phyloP scores from a whole-genome alignment of 2,113 vertebrate genomes.

The Centropus unirufus region DNA sequence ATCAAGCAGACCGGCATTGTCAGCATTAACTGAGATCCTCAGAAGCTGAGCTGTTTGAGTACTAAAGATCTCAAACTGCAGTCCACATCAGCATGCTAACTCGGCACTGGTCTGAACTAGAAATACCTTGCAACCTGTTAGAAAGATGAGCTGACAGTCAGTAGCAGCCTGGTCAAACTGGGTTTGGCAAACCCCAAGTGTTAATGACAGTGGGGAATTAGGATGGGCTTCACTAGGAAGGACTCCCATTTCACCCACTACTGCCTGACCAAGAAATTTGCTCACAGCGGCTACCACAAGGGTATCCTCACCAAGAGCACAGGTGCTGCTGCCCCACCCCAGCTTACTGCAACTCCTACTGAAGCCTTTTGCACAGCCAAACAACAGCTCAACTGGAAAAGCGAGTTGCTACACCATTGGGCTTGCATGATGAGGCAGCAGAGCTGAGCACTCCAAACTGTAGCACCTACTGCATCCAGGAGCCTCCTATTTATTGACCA shows the following conservation, averaged over 20 bases:
- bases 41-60: background rate
- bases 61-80: background rate
- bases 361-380: constrained; percentile 17
- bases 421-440: constrained; percentile 54
- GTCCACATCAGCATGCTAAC: accelerated
- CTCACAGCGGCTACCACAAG: constrained; percentile 4
- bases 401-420: constrained; percentile 36
- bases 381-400: constrained; percentile 49
- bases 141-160: background rate
- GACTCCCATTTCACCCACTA: background rate
- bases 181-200: background rate
- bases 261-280: background rate
- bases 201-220: background rate
- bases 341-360: constrained; percentile 20
- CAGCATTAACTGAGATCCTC: background rate
- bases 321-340: constrained; percentile 63
- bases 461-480: background rate
- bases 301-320: constrained; percentile 4
- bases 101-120: background rate
- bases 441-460: constrained; percentile 11
- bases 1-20: background rate
- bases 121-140: accelerated
- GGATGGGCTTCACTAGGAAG: background rate
- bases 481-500: constrained; percentile 60
- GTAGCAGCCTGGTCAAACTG: background rate